These are phyloP conservation scores for Anorthoa munda DNA, from an alignment of 2,888 invertebrate genomes.

Conservation along the genomic window DNA sequence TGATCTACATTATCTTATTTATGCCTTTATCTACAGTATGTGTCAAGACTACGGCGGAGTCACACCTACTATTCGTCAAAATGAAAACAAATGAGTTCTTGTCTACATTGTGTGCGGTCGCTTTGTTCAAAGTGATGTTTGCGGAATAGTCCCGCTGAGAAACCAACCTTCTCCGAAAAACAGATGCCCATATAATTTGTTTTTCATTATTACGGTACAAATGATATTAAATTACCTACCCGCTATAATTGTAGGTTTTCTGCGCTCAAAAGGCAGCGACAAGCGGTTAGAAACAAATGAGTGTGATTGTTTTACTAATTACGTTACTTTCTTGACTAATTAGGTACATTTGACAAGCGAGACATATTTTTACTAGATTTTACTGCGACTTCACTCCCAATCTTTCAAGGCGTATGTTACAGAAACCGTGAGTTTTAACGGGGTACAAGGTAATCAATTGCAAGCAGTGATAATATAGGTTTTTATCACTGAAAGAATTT, in stretches of 20 bases:
- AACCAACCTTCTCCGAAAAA: slow-evolving; percentile 9
- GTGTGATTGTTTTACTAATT: no score
- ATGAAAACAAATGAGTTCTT: neutral
- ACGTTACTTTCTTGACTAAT: neutral
- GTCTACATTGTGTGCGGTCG: neutral
- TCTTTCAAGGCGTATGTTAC: neutral
- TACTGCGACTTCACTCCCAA: neutral
- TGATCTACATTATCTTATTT: no score
- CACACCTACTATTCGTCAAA: neutral
- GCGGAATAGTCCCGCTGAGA: neutral
- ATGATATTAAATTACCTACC: slow-evolving; percentile 22
- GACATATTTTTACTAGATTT: neutral
- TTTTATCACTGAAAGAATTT: no score
- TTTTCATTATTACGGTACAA: slow-evolving; percentile 5
- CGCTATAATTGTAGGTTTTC: slow-evolving; percentile 23
- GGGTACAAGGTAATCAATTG: no score
- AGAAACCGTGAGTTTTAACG: no score
- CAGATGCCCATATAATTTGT: slow-evolving; percentile 3
- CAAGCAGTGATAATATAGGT: no score
- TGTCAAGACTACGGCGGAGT: neutral
- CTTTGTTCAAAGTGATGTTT: slow-evolving; percentile 6
- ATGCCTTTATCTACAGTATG: neutral
- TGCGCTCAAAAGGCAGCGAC: neutral
- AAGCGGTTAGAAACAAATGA: slow-evolving; percentile 5
- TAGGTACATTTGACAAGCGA: neutral